These are phyloP conservation scores for Xiphophorus birchmanni DNA, from an alignment of 2,797 vertebrate species.

Conservation along the genomic window DNA sequence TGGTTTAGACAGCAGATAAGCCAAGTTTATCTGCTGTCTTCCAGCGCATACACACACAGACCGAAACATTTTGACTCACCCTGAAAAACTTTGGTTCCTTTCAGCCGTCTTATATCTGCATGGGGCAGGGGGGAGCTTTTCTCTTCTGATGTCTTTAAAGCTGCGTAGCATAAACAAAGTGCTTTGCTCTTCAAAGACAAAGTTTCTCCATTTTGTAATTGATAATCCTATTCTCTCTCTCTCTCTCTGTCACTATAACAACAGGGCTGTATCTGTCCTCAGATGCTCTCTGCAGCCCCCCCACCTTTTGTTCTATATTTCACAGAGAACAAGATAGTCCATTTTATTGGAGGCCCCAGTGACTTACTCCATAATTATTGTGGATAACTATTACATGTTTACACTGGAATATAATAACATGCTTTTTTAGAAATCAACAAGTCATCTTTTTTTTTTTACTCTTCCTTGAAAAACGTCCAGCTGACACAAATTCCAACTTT, in stretches of 20 bases:
- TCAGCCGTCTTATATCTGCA: constrained; percentile 35
- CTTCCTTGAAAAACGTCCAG: neutral
- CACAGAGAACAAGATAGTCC: constrained; percentile 22
- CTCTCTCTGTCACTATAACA: constrained; percentile 62
- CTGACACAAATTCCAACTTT: constrained; percentile 19
- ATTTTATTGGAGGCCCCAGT: constrained; percentile 39
- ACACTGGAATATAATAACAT: neutral
- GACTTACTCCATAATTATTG: constrained; percentile 49
- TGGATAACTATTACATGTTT: constrained; percentile 42
- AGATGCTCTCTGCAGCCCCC: constrained; percentile 14
- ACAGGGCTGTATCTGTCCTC: constrained; percentile 50
- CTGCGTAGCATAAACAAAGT: constrained; percentile 53
- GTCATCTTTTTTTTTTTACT: neutral
- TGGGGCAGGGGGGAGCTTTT: neutral
- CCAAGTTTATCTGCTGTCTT: constrained; percentile 66
- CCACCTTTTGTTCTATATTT: constrained; percentile 18
- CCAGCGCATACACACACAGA: constrained; percentile 26
- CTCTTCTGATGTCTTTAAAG: constrained; percentile 35
- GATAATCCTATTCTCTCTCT: constrained; percentile 55
- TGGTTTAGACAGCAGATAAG: constrained; percentile 18
- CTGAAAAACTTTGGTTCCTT: constrained; percentile 46
- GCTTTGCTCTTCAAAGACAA: constrained; percentile 66
- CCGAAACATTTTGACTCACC: constrained; percentile 20
- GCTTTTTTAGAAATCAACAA: constrained; percentile 13
- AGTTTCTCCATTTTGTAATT: constrained; percentile 64